phyloP scores from a whole-genome alignment of 2,888 invertebrate species.

The Spilarctia lutea region DNA sequence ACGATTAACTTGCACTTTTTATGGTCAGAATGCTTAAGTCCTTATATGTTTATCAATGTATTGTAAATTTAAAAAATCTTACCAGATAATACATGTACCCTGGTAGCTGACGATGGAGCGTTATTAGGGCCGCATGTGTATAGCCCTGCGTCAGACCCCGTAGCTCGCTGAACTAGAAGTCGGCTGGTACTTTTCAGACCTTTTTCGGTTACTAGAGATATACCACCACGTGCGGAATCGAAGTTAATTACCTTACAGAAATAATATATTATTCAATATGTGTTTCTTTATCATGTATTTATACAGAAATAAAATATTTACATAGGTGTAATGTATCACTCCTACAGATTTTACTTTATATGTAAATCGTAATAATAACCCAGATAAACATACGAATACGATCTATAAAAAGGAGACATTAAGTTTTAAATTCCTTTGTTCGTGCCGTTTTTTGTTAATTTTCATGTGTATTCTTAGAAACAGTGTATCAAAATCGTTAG shows the following conservation, averaged over 20 bases:
- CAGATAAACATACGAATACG: background rate
- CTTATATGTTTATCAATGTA: background rate
- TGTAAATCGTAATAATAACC: background rate
- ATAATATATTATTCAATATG: background rate
- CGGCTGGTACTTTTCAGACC: conserved; percentile 93
- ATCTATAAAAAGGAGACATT: no score
- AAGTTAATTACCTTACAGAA: conserved; percentile 92
- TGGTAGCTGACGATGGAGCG: conserved; percentile 91
- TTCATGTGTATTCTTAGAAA: no score
- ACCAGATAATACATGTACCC: conserved; percentile 96
- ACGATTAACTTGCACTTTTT: no score
- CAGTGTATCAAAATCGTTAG: no score
- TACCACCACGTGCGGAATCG: conserved; percentile 95
- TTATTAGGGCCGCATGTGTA: conserved; percentile 95
- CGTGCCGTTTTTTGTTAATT: no score
- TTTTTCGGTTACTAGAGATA: conserved; percentile 95
- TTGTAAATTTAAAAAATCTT: conserved; percentile 12
- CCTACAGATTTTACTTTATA: background rate
- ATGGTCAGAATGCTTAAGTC: background rate
- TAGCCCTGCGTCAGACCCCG: conserved; percentile 92
- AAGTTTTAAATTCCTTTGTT: no score
- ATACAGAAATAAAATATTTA: no score
- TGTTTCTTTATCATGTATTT: background rate
- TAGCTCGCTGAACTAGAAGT: conserved; percentile 93
- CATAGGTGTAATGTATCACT: no score